phyloP scores from a whole-genome alignment of 2,113 vertebrate species.

The Butorides virescens region DNA sequence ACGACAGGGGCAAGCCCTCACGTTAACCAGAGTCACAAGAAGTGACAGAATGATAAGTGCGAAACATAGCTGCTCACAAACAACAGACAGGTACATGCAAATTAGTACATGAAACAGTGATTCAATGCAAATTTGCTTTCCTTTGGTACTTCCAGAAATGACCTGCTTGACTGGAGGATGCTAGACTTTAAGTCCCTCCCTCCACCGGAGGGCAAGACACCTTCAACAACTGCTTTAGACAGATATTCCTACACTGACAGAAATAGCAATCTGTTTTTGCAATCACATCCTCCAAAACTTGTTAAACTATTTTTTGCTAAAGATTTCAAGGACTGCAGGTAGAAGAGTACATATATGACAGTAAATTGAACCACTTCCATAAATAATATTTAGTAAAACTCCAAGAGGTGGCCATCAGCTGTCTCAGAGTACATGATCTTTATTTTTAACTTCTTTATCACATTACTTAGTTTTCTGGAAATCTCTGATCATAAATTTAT shows the following conservation, averaged over 20 bases:
- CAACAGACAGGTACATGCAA: not conserved
- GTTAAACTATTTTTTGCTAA: not conserved
- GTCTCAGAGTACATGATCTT: not conserved
- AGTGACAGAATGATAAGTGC: not conserved
- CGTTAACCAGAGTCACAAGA: rapidly evolving
- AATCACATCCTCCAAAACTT: not conserved
- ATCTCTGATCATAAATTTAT: not conserved
- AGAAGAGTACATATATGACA: not conserved
- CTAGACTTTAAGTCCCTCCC: not conserved
- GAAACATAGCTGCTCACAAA: not conserved
- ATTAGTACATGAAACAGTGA: not conserved
- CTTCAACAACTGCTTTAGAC: not conserved
- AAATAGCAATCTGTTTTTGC: not conserved
- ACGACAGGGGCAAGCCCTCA: not conserved
- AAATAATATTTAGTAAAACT: not conserved
- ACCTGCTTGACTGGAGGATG: not conserved
- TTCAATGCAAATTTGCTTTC: not conserved
- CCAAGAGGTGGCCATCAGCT: not conserved
- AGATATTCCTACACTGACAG: not conserved
- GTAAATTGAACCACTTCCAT: not conserved
- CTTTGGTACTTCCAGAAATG: not conserved
- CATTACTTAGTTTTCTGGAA: not conserved
- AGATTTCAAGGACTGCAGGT: not conserved
- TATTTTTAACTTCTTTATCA: not conserved
- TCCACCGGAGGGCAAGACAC: not conserved